Evolutionary conservation across 2,888 invertebrate genomes (phyloP).

Genomic region (Tillus elongatus): DNA sequence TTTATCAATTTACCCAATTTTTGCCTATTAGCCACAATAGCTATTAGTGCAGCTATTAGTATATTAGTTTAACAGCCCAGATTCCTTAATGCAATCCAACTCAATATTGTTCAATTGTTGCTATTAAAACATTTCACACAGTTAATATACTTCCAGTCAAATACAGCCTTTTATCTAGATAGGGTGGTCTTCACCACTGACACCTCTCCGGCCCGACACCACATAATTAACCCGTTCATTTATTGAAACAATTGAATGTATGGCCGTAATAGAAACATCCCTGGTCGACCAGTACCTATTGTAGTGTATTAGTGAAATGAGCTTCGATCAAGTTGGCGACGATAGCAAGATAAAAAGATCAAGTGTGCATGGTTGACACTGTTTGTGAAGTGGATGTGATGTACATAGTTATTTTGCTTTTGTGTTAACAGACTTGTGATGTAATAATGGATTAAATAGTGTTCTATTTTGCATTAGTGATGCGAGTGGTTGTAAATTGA

Average conservation of each 20-base stretch:
- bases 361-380: no score
- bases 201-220: no score
- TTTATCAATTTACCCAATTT: constrained; percentile 47
- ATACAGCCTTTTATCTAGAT: constrained; percentile 34
- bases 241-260: no score
- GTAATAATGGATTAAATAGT: constrained; percentile 1
- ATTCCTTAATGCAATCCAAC: constrained; percentile 45
- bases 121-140: constrained; percentile 42
- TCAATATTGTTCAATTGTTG: constrained; percentile 45
- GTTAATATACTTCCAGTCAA: constrained; percentile 39
- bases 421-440: neutral
- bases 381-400: no score
- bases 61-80: constrained; percentile 44
- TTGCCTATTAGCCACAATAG: constrained; percentile 45
- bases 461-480: neutral
- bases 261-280: no score
- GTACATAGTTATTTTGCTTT: neutral
- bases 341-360: no score
- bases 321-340: no score
- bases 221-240: no score
- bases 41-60: constrained; percentile 44
- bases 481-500: constrained; percentile 4
- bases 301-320: no score
- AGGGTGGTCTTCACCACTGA: no score
- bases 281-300: no score